A percentile compares a stretch with the other conserved stretches of the same genome.
These are phyloP conservation scores for Notodonta ziczac DNA, from an alignment of 2,888 invertebrate genomes.

Conservation along the genomic window DNA sequence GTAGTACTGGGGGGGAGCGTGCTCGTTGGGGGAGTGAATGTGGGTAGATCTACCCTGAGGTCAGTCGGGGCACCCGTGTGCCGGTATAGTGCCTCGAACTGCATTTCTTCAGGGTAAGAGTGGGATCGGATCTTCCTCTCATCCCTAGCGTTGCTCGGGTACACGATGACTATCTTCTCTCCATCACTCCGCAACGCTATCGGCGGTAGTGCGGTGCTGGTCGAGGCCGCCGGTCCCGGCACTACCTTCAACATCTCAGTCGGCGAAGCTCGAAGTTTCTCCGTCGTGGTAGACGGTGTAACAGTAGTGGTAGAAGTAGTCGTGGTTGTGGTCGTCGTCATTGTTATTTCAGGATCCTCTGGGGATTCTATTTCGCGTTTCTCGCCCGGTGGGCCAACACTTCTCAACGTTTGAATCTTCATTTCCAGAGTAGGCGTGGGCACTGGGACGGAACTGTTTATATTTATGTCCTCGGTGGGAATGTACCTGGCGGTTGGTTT, in stretches of 20 bases:
- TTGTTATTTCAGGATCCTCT: slow-evolving; percentile 69
- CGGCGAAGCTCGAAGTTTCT: slow-evolving; percentile 62
- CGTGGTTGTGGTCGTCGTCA: slow-evolving; percentile 57
- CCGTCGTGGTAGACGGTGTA: slow-evolving; percentile 56
- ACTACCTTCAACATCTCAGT: slow-evolving; percentile 72
- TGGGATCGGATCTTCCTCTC: slow-evolving; percentile 79
- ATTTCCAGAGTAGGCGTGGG: slow-evolving; percentile 80
- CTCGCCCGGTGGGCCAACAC: slow-evolving; percentile 75
- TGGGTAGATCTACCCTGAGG: slow-evolving; percentile 84
- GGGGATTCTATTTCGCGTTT: slow-evolving; percentile 70
- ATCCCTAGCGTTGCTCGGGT: slow-evolving; percentile 79
- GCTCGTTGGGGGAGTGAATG: slow-evolving; percentile 78
- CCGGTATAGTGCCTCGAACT: slow-evolving; percentile 78
- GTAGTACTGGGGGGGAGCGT: slow-evolving; percentile 46
- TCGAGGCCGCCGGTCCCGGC: slow-evolving; percentile 61
- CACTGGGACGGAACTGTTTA: slow-evolving; percentile 65
- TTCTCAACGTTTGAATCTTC: slow-evolving; percentile 75
- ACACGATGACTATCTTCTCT: slow-evolving; percentile 79
- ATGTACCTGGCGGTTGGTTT: slow-evolving; percentile 86
- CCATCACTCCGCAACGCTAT: slow-evolving; percentile 71
- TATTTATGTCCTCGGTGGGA: slow-evolving; percentile 79
- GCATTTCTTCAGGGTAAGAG: slow-evolving; percentile 78
- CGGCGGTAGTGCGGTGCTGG: slow-evolving; percentile 76
- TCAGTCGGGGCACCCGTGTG: slow-evolving; percentile 68
- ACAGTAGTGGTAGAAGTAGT: slow-evolving; percentile 42